Base-by-base conservation (phyloP, 2,888 invertebrate species). In the Leucoptera coffeella region DNA sequence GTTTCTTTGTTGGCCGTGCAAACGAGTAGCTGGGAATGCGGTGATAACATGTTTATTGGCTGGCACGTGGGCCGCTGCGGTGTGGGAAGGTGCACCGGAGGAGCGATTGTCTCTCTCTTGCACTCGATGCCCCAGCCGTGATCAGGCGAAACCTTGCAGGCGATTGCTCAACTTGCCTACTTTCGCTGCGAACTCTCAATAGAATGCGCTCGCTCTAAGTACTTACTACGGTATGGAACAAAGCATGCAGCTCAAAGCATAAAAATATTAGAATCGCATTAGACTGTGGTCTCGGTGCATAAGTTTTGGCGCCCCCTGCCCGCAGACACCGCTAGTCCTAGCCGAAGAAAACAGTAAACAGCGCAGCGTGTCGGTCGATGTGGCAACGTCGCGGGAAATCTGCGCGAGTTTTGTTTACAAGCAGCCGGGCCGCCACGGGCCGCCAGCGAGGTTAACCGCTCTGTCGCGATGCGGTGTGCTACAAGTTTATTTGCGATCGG, bases 351-450 rank as follows among this genome's bases (percentile, higher is more conserved):
- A 33, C 27, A 38, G 40, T 40, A 41, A 39, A 37, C 45, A 47
- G 39, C 32, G 38, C 38, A 36, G 41, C 35, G 37, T 38, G 41
- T 32, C 33, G 38, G 35, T 39, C 47, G 44, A 45, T 39, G 45
- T 41, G 56, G 56, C 57, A 53, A 54, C 55, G 54, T 49, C 52
- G 54, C 55, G 40, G 33, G 39, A 41, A 42, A 43, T 47, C 43
- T 42, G 48, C 48, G 47, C 45, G 50, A 54, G 56, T 43, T 53
- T 60, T 61, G 59, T 61, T 61, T 61, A 61, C 60, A 52, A 50
- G 43, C 32, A 27, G 27, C 22, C 24, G 14, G 4, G 9, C 22
- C 19, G 23, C 38, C 41, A 40, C 37, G 41, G 38, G 37, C 32
- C 33, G 38, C 46, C 51, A 49, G 49, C 47, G 42, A 40, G 42